These are phyloP conservation scores for Cheilosia vulpina DNA, from an alignment of 2,888 invertebrate species.

Conservation along the genomic window DNA sequence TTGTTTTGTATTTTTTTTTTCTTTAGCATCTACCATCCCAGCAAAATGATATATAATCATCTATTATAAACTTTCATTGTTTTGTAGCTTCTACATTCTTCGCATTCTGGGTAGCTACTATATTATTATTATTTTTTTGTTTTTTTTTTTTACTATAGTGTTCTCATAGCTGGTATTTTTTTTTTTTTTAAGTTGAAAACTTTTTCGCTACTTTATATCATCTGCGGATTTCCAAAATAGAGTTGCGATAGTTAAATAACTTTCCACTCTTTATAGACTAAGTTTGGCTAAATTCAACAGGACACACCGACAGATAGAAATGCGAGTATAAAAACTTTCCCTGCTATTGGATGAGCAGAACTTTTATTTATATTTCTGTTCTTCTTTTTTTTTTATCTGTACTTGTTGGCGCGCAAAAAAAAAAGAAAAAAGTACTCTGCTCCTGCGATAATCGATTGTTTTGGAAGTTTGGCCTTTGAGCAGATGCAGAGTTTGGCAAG, in stretches of 20 bases:
- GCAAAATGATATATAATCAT: constrained; percentile 71
- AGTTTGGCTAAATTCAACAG: constrained; percentile 73
- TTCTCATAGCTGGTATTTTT: constrained; percentile 12
- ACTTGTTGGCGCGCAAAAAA: constrained; percentile 21
- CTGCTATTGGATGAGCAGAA: constrained; percentile 11
- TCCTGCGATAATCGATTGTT: constrained; percentile 71
- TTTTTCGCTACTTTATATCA: constrained; percentile 75
- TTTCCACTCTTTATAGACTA: constrained; percentile 73
- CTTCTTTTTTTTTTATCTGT: constrained; percentile 14
- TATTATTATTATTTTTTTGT: not conserved
- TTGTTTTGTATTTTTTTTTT: not conserved
- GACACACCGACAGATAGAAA: constrained; percentile 65
- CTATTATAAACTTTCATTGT: constrained; percentile 61
- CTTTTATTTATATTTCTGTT: constrained; percentile 41
- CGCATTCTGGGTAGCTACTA: not conserved
- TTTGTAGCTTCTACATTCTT: constrained; percentile 62
- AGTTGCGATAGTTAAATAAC: constrained; percentile 75
- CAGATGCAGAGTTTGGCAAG: constrained; percentile 61
- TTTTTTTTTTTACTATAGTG: constrained; percentile 14
- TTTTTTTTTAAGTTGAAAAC: constrained; percentile 61
- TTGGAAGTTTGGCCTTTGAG: constrained; percentile 66
- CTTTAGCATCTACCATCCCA: constrained; percentile 9
- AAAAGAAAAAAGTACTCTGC: constrained; percentile 31
- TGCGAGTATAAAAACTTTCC: constrained; percentile 64
- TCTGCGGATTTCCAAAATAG: constrained; percentile 75